Evolutionary conservation across 2,888 invertebrate genomes (phyloP), one percentile per base, ranked within the genome.

Genomic region (Serripes groenlandicus): DNA sequence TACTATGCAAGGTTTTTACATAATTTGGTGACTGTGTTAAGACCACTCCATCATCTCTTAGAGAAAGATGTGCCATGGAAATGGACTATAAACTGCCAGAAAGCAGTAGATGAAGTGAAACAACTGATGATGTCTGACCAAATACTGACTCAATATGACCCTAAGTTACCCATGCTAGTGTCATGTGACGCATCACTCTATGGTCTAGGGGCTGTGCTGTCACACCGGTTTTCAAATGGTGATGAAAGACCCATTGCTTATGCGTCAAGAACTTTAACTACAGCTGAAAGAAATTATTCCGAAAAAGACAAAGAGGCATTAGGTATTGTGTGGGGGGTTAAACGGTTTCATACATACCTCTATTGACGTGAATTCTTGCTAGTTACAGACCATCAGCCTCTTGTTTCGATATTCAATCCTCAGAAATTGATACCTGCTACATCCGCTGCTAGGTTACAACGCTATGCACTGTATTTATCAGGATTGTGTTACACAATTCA

Each of bases 401-500:
- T 68, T 3, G 42, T 68, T 4, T 68, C 68, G 5, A 37, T 68
- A 5, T 68, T 26, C 18, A 66, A 35, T 23, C 66, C n/a, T 18
- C 66, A 34, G 23, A 84, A 74, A 28, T 76, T 83, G 9, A 83
- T 94, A 21, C 92, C 92, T 11, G 79, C 88, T 5, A 79, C 88
- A 64, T 83, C 92, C 9, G 92, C 92, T 34, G 88, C 87, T 34
- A 77, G 92, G 23, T 81, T 93, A 9, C 90, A 91, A 64, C 56
- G 90, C 23, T 93, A 92, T 89, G 89, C 89, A 0, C 37, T 90
- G 0, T 85, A 86, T 9, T 77, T 95, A 23, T 87, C 93, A 2
- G 92, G 90, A 3, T 94, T 94, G 78, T 85, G 92, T 64, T 94
- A 92, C 80, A 77, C 81, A 5, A 90, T 94, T 62, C 89, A 91